Percentiles rank a stretch among this genome's conserved stretches.
These are phyloP conservation scores for Conus canariensis DNA, from an alignment of 2,888 invertebrate species.

Conservation along the genomic window DNA sequence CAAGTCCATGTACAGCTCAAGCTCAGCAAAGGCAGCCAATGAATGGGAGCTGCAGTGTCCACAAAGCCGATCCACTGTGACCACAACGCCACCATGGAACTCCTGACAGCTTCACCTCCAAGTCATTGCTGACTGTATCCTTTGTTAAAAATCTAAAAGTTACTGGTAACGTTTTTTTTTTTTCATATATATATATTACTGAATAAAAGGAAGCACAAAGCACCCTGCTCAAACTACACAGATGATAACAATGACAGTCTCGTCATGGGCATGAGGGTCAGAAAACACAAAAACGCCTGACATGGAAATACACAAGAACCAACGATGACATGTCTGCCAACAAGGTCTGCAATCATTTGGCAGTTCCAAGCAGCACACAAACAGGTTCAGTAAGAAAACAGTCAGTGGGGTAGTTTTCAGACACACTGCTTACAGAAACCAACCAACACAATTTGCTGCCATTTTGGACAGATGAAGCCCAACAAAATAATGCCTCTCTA, in stretches of 20 bases:
- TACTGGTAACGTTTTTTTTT: neutral
- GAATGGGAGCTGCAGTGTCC: neutral
- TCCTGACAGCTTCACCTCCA: neutral
- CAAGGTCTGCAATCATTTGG: neutral
- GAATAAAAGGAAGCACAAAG: neutral
- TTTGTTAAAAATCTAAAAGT: neutral
- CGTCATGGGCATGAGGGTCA: neutral
- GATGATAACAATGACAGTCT: neutral
- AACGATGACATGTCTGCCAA: neutral
- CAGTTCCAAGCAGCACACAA: neutral
- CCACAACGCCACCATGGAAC: neutral
- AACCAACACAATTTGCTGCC: constrained; percentile 22
- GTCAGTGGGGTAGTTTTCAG: neutral
- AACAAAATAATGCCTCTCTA: neutral
- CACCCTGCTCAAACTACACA: constrained; percentile 7
- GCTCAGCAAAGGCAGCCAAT: constrained; percentile 2
- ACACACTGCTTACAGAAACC: neutral
- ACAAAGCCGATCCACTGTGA: neutral
- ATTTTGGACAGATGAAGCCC: constrained; percentile 29
- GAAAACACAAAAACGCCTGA: neutral
- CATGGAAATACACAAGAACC: neutral
- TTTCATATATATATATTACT: neutral
- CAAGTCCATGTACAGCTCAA: constrained; percentile 11
- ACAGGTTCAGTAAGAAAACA: neutral
- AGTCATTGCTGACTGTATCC: neutral